Conservation (phyloP, 2,888 invertebrate genomes). For the Eupithecia centaureata region DNA sequence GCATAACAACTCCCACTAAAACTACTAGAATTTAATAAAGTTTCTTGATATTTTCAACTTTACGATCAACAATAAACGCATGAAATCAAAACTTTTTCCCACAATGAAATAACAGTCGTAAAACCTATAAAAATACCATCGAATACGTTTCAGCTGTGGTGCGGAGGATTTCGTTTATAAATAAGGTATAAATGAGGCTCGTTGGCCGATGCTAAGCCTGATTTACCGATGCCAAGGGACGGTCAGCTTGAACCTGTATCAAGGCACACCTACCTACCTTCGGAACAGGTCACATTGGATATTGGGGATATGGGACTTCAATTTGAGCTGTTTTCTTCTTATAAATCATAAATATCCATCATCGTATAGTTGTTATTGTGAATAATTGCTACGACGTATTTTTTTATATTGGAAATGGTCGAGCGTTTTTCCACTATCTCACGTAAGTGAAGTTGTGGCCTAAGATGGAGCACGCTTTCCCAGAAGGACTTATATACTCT, state of each 20-base stretch:
- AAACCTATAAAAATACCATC: constrained; percentile 57
- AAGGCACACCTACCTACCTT: constrained; percentile 28
- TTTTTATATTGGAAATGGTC: too few species aligned
- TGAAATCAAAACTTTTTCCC: constrained; percentile 37
- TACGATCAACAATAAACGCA: constrained; percentile 33
- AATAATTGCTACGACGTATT: too few species aligned
- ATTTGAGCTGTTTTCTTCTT: background rate
- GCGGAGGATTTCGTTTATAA: constrained; percentile 71
- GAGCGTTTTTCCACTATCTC: too few species aligned
- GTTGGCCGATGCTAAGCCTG: constrained; percentile 74
- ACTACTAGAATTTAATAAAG: constrained; percentile 14
- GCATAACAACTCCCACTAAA: constrained; percentile 11
- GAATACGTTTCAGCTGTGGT: constrained; percentile 48
- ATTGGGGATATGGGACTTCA: background rate
- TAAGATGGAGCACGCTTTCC: too few species aligned
- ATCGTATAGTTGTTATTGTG: too few species aligned
- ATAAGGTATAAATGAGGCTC: constrained; percentile 77
- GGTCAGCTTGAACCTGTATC: constrained; percentile 40
- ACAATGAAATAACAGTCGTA: constrained; percentile 47
- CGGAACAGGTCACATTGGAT: constrained; percentile 28
- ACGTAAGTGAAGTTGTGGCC: too few species aligned
- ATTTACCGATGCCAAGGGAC: constrained; percentile 69
- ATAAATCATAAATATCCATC: too few species aligned
- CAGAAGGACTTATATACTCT: too few species aligned
- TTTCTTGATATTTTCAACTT: constrained; percentile 26